A percentile compares a stretch with the other conserved stretches of the same genome.
phyloP scores from a whole-genome alignment of 2,797 vertebrate genomes.

The Lacerta viridis region DNA sequence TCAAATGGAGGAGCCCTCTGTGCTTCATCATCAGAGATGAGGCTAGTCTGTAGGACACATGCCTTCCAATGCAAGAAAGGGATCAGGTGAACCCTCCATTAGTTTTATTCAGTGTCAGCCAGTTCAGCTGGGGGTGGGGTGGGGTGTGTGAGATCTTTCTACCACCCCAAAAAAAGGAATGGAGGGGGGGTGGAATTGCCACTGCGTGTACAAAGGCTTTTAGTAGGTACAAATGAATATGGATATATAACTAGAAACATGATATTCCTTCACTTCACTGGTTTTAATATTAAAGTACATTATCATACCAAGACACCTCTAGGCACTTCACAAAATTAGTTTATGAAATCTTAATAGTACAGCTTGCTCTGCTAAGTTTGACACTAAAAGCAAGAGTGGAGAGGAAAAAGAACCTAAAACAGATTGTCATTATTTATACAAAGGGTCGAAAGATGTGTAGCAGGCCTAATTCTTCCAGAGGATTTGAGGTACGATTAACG shows the following conservation, averaged over 20 bases:
- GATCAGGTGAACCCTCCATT: not conserved
- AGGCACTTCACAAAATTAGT: slow-evolving; percentile 39
- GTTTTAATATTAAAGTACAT: slow-evolving; percentile 40
- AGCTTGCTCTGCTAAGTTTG: slow-evolving; percentile 24
- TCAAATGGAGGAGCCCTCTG: not conserved
- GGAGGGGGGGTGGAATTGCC: not conserved
- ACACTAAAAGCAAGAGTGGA: slow-evolving; percentile 4
- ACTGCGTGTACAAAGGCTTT: not conserved
- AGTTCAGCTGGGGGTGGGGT: not conserved
- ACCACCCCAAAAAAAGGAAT: not conserved
- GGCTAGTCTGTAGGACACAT: too few species aligned
- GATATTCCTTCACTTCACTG: slow-evolving; percentile 39
- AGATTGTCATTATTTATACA: slow-evolving; percentile 13
- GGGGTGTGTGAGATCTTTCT: not conserved
- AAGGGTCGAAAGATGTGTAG: not conserved
- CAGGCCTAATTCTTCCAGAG: not conserved
- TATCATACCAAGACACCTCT: slow-evolving; percentile 34
- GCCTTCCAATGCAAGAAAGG: not conserved
- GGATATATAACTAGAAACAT: not conserved
- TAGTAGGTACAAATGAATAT: slow-evolving; percentile 16
- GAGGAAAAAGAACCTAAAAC: not conserved
- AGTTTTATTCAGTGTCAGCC: not conserved
- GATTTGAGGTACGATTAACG: not conserved
- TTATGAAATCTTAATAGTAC: slow-evolving; percentile 42
- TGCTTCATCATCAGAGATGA: not conserved